Base-by-base conservation (phyloP, 2,797 vertebrate species). In the Glossophaga mutica region DNA sequence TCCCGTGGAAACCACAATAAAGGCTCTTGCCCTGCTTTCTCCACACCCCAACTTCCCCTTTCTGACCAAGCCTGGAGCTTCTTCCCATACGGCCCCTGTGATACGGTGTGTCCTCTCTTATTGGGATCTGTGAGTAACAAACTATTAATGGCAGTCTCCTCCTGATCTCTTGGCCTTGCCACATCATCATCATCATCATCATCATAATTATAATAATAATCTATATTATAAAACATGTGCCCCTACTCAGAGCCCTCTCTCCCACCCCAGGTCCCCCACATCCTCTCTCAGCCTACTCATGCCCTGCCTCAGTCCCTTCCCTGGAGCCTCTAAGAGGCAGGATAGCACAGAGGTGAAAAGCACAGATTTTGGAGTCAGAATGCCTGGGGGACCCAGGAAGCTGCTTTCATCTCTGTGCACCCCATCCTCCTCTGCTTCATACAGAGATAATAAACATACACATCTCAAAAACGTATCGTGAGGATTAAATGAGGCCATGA, bases 331-430 rank as follows among this genome's bases (percentile, higher is more conserved):
- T 0, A 24, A 57, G 52, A 46, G 6, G 14, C 57, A 76, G 21
- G 1, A 22, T 1, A 46, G 42, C 55, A 8, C 3, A 62, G 34
- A 0, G 15, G 18, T 0, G 4, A 42, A 48, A 29, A 18, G 6
- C 3, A 21, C 4, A 15, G 9, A 37, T 44, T 32, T 48, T 29
- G 5, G 57, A 14, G 24, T 18, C 32, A 10, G 24, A 44, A 59
- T 52, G 21, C 32, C 77, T 77, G 12, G 3, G 16, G 22, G 48
- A 77, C 48, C 39, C 3, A 3, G 18, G 6, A 90, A 78, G 52
- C 7, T 37, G 52, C 32, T 73, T 44, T 52, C 11, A 70, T 14
- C 24, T 86, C 74, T 81, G 10, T 71, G 34, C 16, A 39, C 34
- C 19, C 26, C 37, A 19, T n/a, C 71, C 46, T 67, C 14, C 73